Conservation (phyloP, 2,888 invertebrate species). For the Helleia helle region DNA sequence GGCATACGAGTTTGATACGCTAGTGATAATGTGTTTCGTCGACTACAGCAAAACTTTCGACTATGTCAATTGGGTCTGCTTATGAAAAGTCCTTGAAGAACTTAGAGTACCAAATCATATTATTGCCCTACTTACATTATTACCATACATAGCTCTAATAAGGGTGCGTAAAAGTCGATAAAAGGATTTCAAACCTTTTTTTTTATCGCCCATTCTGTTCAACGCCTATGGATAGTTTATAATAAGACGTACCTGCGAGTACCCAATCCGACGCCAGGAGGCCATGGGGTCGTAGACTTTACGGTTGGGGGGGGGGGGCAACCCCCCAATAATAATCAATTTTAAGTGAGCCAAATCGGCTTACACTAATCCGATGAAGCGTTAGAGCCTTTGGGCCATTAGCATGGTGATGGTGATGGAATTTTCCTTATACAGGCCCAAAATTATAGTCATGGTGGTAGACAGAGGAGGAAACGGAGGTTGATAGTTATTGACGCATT, state of each 20-base stretch:
- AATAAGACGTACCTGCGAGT: constrained; percentile 4
- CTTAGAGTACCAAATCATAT: constrained; percentile 3
- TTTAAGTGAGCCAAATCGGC: constrained; percentile 11
- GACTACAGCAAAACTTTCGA: constrained; percentile 10
- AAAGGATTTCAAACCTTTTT: neutral
- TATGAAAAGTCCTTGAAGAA: constrained; percentile 1
- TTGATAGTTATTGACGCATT: constrained; percentile 4
- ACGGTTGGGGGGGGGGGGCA: constrained; percentile 17
- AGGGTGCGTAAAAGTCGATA: no score
- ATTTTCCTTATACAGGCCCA: constrained; percentile 12
- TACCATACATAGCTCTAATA: neutral
- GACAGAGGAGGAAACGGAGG: constrained; percentile 2
- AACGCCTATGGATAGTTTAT: constrained; percentile 10
- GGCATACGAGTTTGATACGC: constrained; percentile 4
- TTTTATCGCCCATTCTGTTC: constrained; percentile 10
- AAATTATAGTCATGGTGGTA: constrained; percentile 15
- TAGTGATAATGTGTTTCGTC: constrained; percentile 7
- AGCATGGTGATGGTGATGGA: constrained; percentile 11
- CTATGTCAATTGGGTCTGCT: constrained; percentile 1
- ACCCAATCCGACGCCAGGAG: constrained; percentile 7
- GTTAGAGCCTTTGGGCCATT: constrained; percentile 9
- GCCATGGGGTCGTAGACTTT: no score
- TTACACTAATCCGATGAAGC: no score
- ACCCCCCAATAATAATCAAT: constrained; percentile 19
- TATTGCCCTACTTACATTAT: neutral